Percentiles rank a stretch among this genome's conserved stretches.
Evolutionary conservation across 2,797 vertebrate genomes (phyloP).

Genomic region (Darevskia mixta): DNA sequence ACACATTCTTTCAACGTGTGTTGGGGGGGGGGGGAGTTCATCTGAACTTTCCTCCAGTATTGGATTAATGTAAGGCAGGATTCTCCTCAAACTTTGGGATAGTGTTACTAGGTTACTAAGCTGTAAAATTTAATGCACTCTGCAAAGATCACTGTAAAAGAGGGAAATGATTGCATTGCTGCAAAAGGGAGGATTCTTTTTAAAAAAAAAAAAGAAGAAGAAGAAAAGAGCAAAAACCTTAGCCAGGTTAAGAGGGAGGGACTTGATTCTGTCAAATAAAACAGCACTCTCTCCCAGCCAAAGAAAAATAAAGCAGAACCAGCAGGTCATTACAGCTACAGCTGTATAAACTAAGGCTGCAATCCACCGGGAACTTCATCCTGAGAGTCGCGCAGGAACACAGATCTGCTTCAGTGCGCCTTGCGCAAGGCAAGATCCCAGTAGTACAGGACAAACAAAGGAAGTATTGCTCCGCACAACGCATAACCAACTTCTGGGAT

Average conservation of each 20-base stretch:
- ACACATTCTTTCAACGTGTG: not conserved
- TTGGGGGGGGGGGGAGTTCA: not conserved
- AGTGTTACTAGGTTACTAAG: conserved; percentile 50
- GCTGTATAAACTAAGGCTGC: conserved; percentile 79
- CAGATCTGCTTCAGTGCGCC: conserved; percentile 65
- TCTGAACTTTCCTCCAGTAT: not conserved
- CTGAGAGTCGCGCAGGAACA: conserved; percentile 30
- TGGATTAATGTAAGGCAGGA: conserved; percentile 22
- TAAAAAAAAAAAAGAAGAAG: conserved; percentile 25
- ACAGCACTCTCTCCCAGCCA: conserved; percentile 65
- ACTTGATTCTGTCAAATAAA: conserved; percentile 73
- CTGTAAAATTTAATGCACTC: conserved; percentile 58
- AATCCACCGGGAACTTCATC: conserved; percentile 71
- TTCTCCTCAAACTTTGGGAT: conserved; percentile 48
- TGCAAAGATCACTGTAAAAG: conserved; percentile 54
- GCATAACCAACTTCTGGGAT: not conserved
- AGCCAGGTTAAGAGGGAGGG: conserved; percentile 73
- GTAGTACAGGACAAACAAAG: conserved; percentile 29
- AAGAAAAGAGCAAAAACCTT: conserved; percentile 55
- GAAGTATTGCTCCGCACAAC: conserved; percentile 8
- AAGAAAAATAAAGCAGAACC: conserved; percentile 74
- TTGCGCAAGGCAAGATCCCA: conserved; percentile 70
- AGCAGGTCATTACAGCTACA: conserved; percentile 78
- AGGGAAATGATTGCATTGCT: conserved; percentile 66
- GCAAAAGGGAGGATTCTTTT: conserved; percentile 65